Percentiles rank a stretch among this genome's conserved stretches.
These are phyloP conservation scores for Orthonevra nobilis DNA, from an alignment of 2,888 invertebrate genomes.

Conservation along the genomic window DNA sequence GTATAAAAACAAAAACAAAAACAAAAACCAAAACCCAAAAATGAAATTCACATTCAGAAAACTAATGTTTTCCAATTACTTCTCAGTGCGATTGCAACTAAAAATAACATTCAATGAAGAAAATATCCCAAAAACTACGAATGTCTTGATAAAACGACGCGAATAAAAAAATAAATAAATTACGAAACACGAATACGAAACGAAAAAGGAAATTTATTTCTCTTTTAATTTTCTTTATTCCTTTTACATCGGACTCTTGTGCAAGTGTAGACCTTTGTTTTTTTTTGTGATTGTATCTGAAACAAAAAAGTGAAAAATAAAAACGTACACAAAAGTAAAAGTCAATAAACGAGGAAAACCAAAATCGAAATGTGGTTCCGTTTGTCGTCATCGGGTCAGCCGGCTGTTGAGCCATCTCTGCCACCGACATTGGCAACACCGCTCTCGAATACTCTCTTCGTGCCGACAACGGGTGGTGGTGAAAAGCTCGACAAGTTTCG, in stretches of 20 bases:
- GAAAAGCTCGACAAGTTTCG: slow-evolving; percentile 71
- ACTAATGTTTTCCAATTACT: background rate
- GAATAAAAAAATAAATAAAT: slow-evolving; percentile 2
- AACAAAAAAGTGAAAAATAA: background rate
- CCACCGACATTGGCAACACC: slow-evolving; percentile 46
- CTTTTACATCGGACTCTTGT: background rate
- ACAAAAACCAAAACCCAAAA: background rate
- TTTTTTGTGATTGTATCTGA: background rate
- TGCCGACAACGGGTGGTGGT: slow-evolving; percentile 33
- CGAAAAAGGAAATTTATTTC: background rate
- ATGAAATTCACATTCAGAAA: slow-evolving; percentile 11
- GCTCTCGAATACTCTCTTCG: slow-evolving; percentile 28
- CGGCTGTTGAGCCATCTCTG: slow-evolving; percentile 28
- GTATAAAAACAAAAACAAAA: background rate
- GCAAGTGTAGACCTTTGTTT: background rate
- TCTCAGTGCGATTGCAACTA: slow-evolving; percentile 21
- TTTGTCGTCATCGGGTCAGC: slow-evolving; percentile 46
- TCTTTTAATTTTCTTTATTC: background rate
- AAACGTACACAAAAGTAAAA: background rate
- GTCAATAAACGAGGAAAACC: background rate
- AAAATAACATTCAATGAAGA: slow-evolving; percentile 42
- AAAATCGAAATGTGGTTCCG: slow-evolving; percentile 69
- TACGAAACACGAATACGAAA: slow-evolving; percentile 3
- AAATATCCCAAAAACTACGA: slow-evolving; percentile 26
- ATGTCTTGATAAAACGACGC: slow-evolving; percentile 30